A percentile compares a stretch with the other conserved stretches of the same genome.
These are phyloP conservation scores for Lytechinus pictus DNA, from an alignment of 35 echinoderm and acorn worm genomes.

Conservation along the genomic window DNA sequence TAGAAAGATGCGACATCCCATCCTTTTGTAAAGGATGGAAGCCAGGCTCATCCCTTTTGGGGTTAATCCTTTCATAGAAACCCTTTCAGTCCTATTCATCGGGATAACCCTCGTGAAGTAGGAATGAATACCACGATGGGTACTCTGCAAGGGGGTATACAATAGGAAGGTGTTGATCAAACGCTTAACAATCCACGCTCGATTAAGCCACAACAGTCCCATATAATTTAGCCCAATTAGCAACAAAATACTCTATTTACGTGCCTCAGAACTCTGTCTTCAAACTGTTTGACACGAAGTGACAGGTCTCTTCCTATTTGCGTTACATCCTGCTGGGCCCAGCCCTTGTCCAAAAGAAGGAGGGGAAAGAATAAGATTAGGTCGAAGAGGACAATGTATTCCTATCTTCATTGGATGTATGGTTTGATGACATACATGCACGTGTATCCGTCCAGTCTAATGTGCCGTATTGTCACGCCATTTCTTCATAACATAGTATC, in stretches of 20 bases:
- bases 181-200: slow-evolving; percentile 51
- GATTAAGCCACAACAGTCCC: slow-evolving; percentile 46
- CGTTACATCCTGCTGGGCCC: neutral
- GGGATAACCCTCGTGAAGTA: neutral
- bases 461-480: neutral
- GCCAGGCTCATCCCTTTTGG: slow-evolving; percentile 36
- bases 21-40: neutral
- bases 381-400: neutral
- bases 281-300: neutral
- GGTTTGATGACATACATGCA: neutral
- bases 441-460: neutral
- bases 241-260: slow-evolving; percentile 53
- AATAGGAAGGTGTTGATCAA: slow-evolving; percentile 54
- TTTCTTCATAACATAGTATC: neutral
- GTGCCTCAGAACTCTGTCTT: slow-evolving; percentile 10
- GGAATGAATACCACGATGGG: neutral
- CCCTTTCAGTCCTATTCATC: neutral
- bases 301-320: slow-evolving; percentile 45
- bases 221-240: slow-evolving; percentile 53
- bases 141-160: neutral
- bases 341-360: neutral
- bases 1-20: neutral
- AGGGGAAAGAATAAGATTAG: neutral
- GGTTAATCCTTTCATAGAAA: slow-evolving; percentile 31
- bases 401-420: neutral